Percentiles rank a stretch among this genome's conserved stretches.
Evolutionary conservation across 2,797 vertebrate genomes (phyloP).

Genomic region (Setipinna tenuifilis): DNA sequence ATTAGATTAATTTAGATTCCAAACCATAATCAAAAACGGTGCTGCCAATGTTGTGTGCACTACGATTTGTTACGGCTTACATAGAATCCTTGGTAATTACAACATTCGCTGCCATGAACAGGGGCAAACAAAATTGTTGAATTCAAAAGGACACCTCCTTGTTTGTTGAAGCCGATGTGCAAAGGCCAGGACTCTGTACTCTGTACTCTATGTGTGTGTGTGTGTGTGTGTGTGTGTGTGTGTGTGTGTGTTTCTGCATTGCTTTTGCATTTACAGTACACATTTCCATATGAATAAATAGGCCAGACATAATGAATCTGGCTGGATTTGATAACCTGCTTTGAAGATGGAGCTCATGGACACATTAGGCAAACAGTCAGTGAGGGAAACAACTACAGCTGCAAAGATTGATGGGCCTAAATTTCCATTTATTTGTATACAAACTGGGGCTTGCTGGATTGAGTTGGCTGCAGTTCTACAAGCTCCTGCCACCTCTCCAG

Average conservation of each 20-base stretch:
- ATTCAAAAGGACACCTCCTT: no score
- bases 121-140: no score
- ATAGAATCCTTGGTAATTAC: no score
- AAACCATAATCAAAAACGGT: no score
- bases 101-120: no score
- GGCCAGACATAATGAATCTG: background rate
- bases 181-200: no score
- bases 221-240: no score
- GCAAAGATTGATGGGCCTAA: background rate
- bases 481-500: background rate
- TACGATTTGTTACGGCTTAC: no score
- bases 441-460: background rate
- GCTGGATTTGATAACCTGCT: background rate
- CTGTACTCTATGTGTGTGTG: no score
- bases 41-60: no score
- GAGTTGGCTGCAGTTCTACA: background rate
- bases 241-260: background rate
- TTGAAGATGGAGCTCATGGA: background rate
- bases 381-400: background rate
- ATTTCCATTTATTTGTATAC: background rate
- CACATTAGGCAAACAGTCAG: background rate
- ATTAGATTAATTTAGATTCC: background rate
- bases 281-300: background rate
- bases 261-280: background rate
- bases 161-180: no score